Conservation (phyloP, 2,797 vertebrate genomes). For the Salmo trutta region DNA sequence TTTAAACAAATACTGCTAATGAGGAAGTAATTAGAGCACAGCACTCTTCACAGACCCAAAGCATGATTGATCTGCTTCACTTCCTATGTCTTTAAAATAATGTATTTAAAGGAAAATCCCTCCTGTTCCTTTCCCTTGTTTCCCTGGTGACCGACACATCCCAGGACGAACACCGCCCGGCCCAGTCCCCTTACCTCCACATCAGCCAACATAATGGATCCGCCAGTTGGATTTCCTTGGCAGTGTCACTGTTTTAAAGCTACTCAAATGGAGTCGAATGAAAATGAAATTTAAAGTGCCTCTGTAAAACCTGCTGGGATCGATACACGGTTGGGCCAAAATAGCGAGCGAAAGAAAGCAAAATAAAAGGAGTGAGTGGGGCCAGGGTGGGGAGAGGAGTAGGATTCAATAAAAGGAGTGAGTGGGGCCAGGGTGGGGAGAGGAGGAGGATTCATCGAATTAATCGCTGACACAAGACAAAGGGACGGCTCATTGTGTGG, state of each 20-base stretch:
- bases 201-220: background rate
- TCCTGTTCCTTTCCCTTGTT: background rate
- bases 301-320: background rate
- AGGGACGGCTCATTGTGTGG: slow-evolving; percentile 13
- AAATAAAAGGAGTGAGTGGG: no score
- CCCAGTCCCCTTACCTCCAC: background rate
- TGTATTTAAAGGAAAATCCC: slow-evolving; percentile 8
- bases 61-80: slow-evolving; percentile 5
- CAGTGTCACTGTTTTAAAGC: background rate
- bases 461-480: slow-evolving; percentile 9
- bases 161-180: background rate
- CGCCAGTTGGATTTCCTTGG: slow-evolving; percentile 2
- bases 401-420: no score
- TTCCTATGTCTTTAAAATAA: no score
- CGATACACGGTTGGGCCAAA: background rate
- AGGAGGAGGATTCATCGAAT: background rate
- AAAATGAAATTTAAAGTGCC: slow-evolving; percentile 1
- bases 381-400: no score
- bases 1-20: slow-evolving; percentile 25
- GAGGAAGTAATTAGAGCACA: slow-evolving; percentile 12
- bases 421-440: no score
- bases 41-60: background rate
- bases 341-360: background rate
- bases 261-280: slow-evolving; percentile 3
- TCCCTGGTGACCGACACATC: background rate